phyloP scores from a whole-genome alignment of 1,140 invertebrate species.

The Leptoteleia sp. region DNA sequence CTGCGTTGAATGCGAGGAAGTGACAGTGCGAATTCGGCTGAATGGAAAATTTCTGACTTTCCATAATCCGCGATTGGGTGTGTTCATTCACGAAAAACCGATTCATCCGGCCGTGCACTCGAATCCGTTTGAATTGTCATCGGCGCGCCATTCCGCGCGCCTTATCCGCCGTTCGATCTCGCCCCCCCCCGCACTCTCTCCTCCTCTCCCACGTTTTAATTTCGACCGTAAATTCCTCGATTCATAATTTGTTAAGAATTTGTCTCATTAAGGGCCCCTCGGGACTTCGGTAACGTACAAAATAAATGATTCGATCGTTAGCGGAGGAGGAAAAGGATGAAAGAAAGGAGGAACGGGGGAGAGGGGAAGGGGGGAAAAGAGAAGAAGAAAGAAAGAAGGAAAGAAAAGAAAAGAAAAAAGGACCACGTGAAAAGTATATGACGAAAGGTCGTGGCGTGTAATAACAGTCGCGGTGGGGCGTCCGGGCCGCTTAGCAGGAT shows the following conservation, averaged over 20 bases:
- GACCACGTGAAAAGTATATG: constrained; percentile 64
- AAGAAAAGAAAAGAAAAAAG: too few relatives aligned
- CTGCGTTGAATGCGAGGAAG: too few relatives aligned
- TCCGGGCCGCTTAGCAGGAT: constrained; percentile 75
- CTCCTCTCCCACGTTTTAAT: constrained; percentile 6
- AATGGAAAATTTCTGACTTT: constrained; percentile 7
- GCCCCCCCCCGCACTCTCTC: too few relatives aligned
- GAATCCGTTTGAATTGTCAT: constrained; percentile 24
- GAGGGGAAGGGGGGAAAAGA: too few relatives aligned
- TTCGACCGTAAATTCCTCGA: constrained; percentile 27
- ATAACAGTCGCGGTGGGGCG: constrained; percentile 73
- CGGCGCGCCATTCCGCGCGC: background rate
- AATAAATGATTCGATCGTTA: constrained; percentile 50
- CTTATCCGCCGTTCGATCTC: background rate
- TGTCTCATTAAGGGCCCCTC: constrained; percentile 44
- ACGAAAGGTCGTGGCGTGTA: constrained; percentile 61
- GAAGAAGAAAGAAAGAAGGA: too few relatives aligned
- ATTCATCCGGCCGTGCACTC: constrained; percentile 8
- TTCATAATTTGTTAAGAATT: constrained; percentile 54
- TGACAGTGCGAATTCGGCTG: too few relatives aligned
- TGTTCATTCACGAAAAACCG: constrained; percentile 2
- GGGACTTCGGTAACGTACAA: constrained; percentile 48
- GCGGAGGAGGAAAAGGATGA: constrained; percentile 52
- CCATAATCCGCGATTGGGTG: constrained; percentile 3
- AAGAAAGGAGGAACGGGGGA: too few relatives aligned